Conservation (phyloP, 2,888 invertebrate species). For the Drosophila nr. perissopoda region DNA sequence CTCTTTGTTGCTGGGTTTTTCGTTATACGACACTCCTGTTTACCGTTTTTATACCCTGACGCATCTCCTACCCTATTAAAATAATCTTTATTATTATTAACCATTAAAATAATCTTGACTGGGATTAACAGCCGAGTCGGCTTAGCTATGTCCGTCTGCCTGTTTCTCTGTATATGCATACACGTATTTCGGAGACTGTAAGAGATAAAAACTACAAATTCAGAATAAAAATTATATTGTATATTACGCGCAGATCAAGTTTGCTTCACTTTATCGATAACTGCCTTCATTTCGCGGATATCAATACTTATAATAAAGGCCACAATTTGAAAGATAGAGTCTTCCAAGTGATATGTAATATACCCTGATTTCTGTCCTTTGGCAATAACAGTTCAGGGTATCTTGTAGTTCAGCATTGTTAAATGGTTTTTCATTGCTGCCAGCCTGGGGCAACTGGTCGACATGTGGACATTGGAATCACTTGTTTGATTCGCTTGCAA, state of each 20-base stretch:
- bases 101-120: not conserved
- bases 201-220: not conserved
- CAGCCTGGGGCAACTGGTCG: constrained; percentile 16
- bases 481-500: constrained; percentile 53
- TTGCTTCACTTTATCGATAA: not conserved
- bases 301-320: not conserved
- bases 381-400: not conserved
- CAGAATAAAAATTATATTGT: not conserved
- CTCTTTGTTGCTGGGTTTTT: constrained; percentile 4
- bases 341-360: not conserved
- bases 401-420: not conserved
- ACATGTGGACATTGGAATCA: constrained; percentile 47
- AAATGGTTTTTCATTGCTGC: constrained; percentile 17
- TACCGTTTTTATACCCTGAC: not conserved
- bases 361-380: not conserved
- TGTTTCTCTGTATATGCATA: not conserved
- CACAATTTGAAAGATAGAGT: not conserved
- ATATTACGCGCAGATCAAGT: not conserved
- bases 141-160: not conserved
- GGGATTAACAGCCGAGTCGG: not conserved
- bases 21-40: constrained; percentile 17
- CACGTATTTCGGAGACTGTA: not conserved
- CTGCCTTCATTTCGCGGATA: not conserved
- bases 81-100: not conserved
- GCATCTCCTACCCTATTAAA: not conserved